Evolutionary conservation across 2,888 invertebrate species (phyloP).

Genomic region (Saturnia pavonia): DNA sequence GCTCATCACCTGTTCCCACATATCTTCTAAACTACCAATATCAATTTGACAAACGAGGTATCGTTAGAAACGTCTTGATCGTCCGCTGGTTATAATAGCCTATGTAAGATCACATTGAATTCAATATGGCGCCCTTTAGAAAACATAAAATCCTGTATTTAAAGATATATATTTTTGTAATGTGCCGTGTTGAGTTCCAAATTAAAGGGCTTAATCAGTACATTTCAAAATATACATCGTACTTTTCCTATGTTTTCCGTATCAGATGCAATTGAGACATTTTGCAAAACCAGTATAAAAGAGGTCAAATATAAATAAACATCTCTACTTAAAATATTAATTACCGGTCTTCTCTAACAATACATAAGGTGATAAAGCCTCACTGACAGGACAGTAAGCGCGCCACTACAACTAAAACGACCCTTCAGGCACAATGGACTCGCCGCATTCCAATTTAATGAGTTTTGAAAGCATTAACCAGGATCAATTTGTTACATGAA

Average conservation of each 20-base stretch:
- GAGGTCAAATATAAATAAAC: background rate
- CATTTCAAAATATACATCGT: no score
- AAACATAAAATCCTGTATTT: no score
- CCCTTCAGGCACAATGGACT: conserved; percentile 19
- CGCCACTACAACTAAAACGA: conserved; percentile 13
- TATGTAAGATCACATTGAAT: no score
- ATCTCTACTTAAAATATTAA: background rate
- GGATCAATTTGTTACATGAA: conserved; percentile 13
- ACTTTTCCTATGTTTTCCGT: background rate
- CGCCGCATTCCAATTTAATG: conserved; percentile 23
- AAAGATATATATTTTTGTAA: no score
- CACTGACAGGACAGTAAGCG: conserved; percentile 17
- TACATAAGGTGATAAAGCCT: conserved; percentile 9
- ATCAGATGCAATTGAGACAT: background rate
- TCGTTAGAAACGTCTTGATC: no score
- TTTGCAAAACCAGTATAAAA: background rate
- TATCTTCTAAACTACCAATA: no score
- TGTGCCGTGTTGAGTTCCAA: no score
- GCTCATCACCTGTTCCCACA: no score
- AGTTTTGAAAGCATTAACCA: conserved; percentile 17
- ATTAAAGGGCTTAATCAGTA: no score
- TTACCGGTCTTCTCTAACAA: background rate
- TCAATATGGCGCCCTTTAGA: no score
- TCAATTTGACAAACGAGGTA: no score
- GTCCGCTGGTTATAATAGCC: no score